Evolutionary conservation across 2,888 invertebrate species (phyloP), one percentile per base, ranked within the genome.

Genomic region (Drosophila kanekoi): DNA sequence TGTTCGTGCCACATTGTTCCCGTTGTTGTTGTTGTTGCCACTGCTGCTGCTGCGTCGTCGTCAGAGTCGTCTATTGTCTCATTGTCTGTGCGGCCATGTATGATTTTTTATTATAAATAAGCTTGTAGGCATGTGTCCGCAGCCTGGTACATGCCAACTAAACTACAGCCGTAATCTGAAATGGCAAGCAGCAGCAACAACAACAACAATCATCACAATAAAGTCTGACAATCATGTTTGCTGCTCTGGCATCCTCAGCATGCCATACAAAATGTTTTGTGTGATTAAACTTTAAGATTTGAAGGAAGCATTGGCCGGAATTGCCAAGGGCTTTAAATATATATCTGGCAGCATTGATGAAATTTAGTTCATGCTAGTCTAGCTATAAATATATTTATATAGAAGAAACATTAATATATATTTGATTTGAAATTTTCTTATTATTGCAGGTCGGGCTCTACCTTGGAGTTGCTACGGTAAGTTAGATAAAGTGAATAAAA

Each of bases 41-140:
- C 63, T 48, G 38, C 43, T 47, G 37, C n/a, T 60, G 47, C 41
- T 60, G 47, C 41, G n/a, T 61, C 38, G 51, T 68, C 28, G 28
- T 28, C 40, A 10, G 40, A 40, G 45, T 53, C 53, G 51, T 68
- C 81, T 72, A 88, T 88, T 83, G 83, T 83, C 83, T 88, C 89
- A 83, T 83, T 83, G 89, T 84, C 79, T 84, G 81, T 75, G 87
- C 69, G 79, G 72, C 79, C 84, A 81, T 88, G 87, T 88, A 87
- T 88, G 89, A 88, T 77, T 88, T 83, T 83, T 70, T 88, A 84
- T 87, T 83, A 84, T 87, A 84, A 87, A 87, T 78, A 84, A 77
- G 88, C 88, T 77, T 73, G 83, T 80, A 86, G 81, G 88, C 80
- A 77, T 86, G 81, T 88, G 74, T 74, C 77, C 59, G 60, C 62